These are phyloP conservation scores for Epinotia brunnichana DNA, from an alignment of 2,888 invertebrate species.

Conservation along the genomic window DNA sequence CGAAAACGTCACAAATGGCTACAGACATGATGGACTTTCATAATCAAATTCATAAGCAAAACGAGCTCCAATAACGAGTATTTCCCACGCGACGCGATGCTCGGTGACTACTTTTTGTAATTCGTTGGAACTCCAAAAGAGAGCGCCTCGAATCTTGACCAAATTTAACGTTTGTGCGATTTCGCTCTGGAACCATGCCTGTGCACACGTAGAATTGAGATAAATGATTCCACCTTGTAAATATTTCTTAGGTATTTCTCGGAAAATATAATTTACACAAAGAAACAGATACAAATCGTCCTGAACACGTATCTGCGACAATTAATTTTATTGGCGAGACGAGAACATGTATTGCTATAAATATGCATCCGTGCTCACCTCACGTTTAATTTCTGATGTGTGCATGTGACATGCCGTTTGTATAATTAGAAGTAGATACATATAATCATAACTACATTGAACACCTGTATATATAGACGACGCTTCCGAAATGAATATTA, in stretches of 20 bases:
- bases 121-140: neutral
- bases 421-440: neutral
- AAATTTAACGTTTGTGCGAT: neutral
- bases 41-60: no score
- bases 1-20: no score
- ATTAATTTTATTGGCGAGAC: neutral
- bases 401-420: neutral
- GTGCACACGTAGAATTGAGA: neutral
- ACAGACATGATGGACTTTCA: no score
- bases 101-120: neutral
- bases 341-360: neutral
- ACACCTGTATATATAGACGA: slow-evolving; percentile 6
- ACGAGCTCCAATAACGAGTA: neutral
- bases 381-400: neutral
- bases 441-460: slow-evolving; percentile 12
- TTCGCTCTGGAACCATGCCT: neutral
- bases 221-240: neutral
- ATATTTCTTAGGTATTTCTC: neutral
- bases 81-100: slow-evolving; percentile 27
- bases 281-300: neutral
- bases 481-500: slow-evolving; percentile 19
- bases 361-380: neutral
- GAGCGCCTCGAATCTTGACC: neutral
- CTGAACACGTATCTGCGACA: neutral
- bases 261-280: no score